A percentile compares a stretch with the other conserved stretches of the same genome.
phyloP scores from a whole-genome alignment of 2,888 invertebrate species.

The Ypsolopha scabrella region DNA sequence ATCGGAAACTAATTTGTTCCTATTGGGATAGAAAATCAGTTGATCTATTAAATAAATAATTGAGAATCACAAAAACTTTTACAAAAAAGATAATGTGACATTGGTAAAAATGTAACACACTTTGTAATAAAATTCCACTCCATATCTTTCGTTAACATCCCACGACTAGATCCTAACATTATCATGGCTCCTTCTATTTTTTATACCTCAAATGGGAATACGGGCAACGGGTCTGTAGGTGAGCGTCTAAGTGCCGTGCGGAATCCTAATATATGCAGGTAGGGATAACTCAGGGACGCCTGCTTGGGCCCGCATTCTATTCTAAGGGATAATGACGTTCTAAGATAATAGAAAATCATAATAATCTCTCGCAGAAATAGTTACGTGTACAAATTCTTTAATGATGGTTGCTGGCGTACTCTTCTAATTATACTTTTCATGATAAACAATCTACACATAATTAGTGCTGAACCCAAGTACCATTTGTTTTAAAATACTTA shows the following conservation, averaged over 20 bases:
- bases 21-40: no score
- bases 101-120: not conserved
- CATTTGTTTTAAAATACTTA: no score
- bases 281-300: slow-evolving; percentile 26
- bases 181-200: slow-evolving; percentile 51
- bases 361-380: no score
- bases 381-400: no score
- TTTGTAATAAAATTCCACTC: slow-evolving; percentile 20
- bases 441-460: no score
- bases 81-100: not conserved
- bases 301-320: slow-evolving; percentile 19
- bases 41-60: no score
- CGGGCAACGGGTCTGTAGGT: slow-evolving; percentile 70
- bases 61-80: not conserved
- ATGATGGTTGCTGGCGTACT: no score
- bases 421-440: no score
- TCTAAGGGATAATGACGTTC: not conserved
- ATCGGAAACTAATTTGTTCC: no score
- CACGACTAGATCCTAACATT: slow-evolving; percentile 44
- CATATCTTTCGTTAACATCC: slow-evolving; percentile 19
- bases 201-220: slow-evolving; percentile 58
- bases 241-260: slow-evolving; percentile 48
- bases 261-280: slow-evolving; percentile 63
- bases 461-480: no score
- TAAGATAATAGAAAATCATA: not conserved